A percentile compares a stretch with the other conserved stretches of the same genome.
These are phyloP conservation scores for Spheniscus humboldti DNA, from an alignment of 2,797 vertebrate species.

Conservation along the genomic window DNA sequence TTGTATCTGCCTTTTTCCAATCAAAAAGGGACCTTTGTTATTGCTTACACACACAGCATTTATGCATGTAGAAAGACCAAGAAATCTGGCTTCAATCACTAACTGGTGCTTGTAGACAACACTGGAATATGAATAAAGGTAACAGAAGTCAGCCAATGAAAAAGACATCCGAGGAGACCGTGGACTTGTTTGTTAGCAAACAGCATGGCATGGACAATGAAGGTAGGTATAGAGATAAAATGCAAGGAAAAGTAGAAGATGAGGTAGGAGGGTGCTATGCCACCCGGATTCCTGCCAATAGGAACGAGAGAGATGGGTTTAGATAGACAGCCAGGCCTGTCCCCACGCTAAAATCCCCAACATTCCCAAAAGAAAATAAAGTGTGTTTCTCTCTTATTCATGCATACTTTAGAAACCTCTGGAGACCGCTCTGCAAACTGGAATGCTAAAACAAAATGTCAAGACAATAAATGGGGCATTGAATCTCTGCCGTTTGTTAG, in stretches of 20 bases:
- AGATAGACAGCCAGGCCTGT: background rate
- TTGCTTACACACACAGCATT: background rate
- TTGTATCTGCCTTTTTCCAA: background rate
- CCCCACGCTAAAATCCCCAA: background rate
- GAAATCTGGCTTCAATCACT: background rate
- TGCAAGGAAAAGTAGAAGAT: background rate
- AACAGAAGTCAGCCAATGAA: background rate
- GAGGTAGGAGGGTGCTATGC: background rate
- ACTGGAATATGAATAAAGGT: background rate
- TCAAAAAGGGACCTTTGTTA: background rate
- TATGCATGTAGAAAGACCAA: background rate
- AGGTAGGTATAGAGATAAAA: background rate
- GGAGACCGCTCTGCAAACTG: background rate
- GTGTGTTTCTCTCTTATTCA: constrained; percentile 15
- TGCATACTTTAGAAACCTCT: constrained; percentile 44
- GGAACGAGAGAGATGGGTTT: background rate
- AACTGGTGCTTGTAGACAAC: background rate
- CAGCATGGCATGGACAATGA: background rate
- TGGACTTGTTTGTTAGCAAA: background rate
- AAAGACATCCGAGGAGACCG: background rate
- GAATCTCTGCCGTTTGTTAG: background rate
- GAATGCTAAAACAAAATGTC: constrained; percentile 47
- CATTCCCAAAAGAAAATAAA: background rate
- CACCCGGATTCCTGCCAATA: background rate
- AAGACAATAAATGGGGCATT: constrained; percentile 36